A percentile compares a stretch with the other conserved stretches of the same genome.
Evolutionary conservation across 2,113 vertebrate species (phyloP).

Genomic region (Trinectes maculatus): DNA sequence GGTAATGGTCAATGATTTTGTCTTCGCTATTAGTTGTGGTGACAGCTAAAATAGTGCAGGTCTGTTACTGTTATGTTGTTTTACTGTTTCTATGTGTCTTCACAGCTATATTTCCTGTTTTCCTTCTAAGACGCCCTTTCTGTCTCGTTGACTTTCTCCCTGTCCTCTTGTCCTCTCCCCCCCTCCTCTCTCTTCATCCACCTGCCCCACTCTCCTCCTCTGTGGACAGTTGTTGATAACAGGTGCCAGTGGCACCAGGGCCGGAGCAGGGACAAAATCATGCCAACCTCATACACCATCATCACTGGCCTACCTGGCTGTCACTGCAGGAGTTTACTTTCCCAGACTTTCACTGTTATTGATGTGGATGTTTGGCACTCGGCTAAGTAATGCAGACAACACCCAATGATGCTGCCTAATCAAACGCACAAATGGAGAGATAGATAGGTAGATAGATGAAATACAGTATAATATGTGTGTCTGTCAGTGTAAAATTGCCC

Average conservation of each 20-base stretch:
- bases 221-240: slow-evolving; percentile 20
- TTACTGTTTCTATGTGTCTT: neutral
- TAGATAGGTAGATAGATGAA: neutral
- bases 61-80: slow-evolving; percentile 2
- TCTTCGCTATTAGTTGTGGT: slow-evolving; percentile 11
- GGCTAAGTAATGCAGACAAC: slow-evolving; percentile 20
- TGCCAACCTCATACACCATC: slow-evolving; percentile 51
- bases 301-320: slow-evolving; percentile 54
- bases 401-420: neutral
- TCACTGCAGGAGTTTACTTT: slow-evolving; percentile 37
- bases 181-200: neutral
- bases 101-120: slow-evolving; percentile 17
- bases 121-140: slow-evolving; percentile 26
- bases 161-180: slow-evolving; percentile 16
- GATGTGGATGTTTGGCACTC: slow-evolving; percentile 2
- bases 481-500: slow-evolving; percentile 33
- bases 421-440: neutral
- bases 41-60: slow-evolving; percentile 18
- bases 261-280: slow-evolving; percentile 31
- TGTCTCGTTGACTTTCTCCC: slow-evolving; percentile 50
- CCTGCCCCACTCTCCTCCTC: slow-evolving; percentile 26
- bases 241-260: slow-evolving; percentile 41
- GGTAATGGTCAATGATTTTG: slow-evolving; percentile 36
- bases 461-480: neutral
- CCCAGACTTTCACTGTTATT: too few relatives aligned